These are phyloP conservation scores for Argentina silus DNA, from an alignment of 2,797 vertebrate species.

Conservation along the genomic window DNA sequence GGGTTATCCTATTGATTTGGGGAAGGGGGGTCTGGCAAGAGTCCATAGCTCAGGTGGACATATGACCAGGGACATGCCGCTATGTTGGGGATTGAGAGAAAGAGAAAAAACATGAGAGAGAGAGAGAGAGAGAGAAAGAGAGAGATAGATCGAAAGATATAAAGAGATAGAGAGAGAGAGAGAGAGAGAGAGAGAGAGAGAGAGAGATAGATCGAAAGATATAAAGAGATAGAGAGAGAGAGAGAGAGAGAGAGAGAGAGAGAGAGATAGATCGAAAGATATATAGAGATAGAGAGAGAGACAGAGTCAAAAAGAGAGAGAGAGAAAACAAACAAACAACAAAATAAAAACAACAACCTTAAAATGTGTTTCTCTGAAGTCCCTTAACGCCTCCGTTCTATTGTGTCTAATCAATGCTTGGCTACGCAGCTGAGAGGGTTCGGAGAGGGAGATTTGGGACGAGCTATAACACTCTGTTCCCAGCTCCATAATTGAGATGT, in stretches of 20 bases:
- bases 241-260: slow-evolving; percentile 18
- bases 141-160: slow-evolving; percentile 1
- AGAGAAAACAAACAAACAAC: not conserved
- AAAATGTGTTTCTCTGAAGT: not conserved
- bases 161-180: slow-evolving; percentile 12
- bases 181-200: slow-evolving; percentile 14
- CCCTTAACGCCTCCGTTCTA: slow-evolving; percentile 25
- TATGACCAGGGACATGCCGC: not conserved
- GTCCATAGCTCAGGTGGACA: not conserved
- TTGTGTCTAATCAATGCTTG: slow-evolving; percentile 51
- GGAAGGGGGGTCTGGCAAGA: not conserved
- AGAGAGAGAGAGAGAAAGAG: slow-evolving; percentile 41
- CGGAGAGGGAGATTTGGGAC: slow-evolving; percentile 55
- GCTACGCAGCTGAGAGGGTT: slow-evolving; percentile 43
- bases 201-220: slow-evolving; percentile 22
- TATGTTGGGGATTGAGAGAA: not conserved
- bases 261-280: slow-evolving; percentile 10
- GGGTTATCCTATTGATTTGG: slow-evolving; percentile 15
- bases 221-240: slow-evolving; percentile 35
- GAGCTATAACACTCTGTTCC: slow-evolving; percentile 51
- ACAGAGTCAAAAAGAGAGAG: slow-evolving; percentile 2
- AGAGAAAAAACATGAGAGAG: slow-evolving; percentile 35
- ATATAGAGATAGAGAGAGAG: not conserved
- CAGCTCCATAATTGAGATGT: slow-evolving; percentile 40
- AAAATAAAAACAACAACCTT: slow-evolving; percentile 19